phyloP scores from a whole-genome alignment of 2,888 invertebrate species.

The Drosophila nigricruria region DNA sequence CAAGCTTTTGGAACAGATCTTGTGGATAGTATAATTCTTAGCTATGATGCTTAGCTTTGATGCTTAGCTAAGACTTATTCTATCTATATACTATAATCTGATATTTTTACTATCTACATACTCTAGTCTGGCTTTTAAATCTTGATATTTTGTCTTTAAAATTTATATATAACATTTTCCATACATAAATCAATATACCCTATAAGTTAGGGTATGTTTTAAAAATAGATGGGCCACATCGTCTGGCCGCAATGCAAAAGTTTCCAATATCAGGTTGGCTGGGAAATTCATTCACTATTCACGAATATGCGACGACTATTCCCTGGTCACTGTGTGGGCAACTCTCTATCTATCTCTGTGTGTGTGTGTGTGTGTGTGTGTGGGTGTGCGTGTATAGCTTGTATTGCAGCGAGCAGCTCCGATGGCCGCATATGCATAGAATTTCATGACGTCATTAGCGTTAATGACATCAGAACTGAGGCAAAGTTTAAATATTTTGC shows the following conservation, averaged over 20 bases:
- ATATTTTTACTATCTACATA: too few species aligned
- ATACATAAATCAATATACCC: background rate
- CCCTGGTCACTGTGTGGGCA: slow-evolving; percentile 27
- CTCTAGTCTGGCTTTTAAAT: background rate
- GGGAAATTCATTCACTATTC: slow-evolving; percentile 45
- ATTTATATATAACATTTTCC: background rate
- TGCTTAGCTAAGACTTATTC: background rate
- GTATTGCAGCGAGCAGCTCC: slow-evolving; percentile 24
- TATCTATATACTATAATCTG: too few species aligned
- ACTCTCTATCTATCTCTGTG: background rate
- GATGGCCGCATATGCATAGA: slow-evolving; percentile 61
- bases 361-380: slow-evolving; percentile 1
- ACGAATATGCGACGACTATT: slow-evolving; percentile 40
- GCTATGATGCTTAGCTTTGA: too few species aligned
- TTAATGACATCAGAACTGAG: slow-evolving; percentile 68
- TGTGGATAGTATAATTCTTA: too few species aligned
- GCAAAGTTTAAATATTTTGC: slow-evolving; percentile 76
- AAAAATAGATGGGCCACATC: slow-evolving; percentile 45
- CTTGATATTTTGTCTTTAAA: background rate
- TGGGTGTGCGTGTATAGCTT: slow-evolving; percentile 13
- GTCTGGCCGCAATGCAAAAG: slow-evolving; percentile 53
- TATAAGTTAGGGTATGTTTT: slow-evolving; percentile 11
- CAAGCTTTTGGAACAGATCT: too few species aligned
- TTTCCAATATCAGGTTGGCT: slow-evolving; percentile 61
- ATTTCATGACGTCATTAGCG: slow-evolving; percentile 81